phyloP scores from a whole-genome alignment of 2,888 invertebrate genomes.

The Nymphalis polychloros region DNA sequence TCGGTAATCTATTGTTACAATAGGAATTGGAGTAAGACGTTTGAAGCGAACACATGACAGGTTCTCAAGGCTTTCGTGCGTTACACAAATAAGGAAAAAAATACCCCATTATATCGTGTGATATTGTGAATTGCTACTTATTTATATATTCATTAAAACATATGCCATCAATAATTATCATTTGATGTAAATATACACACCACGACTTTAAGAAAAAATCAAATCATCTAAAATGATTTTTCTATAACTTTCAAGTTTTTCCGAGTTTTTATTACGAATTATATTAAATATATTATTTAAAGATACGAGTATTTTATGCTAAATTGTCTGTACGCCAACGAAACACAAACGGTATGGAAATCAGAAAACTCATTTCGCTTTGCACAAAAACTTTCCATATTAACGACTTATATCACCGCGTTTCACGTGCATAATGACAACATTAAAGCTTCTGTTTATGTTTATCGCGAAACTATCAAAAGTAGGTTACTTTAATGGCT shows the following conservation, averaged over 20 bases:
- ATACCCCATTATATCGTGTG: not conserved
- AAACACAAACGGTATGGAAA: slow-evolving; percentile 37
- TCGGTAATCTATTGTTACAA: not conserved
- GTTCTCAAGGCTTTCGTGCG: slow-evolving; percentile 36
- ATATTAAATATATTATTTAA: not conserved
- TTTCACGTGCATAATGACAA: slow-evolving; percentile 54
- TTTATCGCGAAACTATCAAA: slow-evolving; percentile 29
- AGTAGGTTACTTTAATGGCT: slow-evolving; percentile 24
- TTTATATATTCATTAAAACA: not conserved
- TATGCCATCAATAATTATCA: not conserved
- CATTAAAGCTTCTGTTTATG: slow-evolving; percentile 49
- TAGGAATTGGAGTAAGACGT: not conserved
- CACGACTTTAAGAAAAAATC: too few relatives aligned
- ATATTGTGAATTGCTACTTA: not conserved
- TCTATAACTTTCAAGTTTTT: not conserved
- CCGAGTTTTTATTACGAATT: too few relatives aligned
- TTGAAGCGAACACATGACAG: slow-evolving; percentile 31
- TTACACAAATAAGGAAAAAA: slow-evolving; percentile 35
- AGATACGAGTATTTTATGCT: not conserved
- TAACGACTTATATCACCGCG: slow-evolving; percentile 53
- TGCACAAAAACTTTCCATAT: slow-evolving; percentile 61
- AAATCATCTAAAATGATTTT: too few relatives aligned
- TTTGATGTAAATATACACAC: not conserved
- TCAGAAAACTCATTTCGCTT: slow-evolving; percentile 39
- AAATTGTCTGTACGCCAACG: slow-evolving; percentile 6